Conservation (phyloP, 2,113 vertebrate species). For the Erpornis zantholeuca region DNA sequence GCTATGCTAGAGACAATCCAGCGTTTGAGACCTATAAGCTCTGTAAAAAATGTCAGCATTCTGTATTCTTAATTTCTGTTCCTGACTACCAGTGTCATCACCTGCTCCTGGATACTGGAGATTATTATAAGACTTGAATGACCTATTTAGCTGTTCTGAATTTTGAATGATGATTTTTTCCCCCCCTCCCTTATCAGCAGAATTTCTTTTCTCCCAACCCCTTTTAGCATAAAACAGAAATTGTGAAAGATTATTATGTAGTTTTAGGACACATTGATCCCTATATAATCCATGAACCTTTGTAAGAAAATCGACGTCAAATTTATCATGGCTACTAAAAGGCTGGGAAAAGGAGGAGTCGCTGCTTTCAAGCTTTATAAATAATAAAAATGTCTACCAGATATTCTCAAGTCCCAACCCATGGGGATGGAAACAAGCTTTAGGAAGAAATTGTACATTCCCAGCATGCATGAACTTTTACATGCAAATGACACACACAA, state of each 20-base stretch:
- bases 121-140: slow-evolving; percentile 61
- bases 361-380: background rate
- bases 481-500: background rate
- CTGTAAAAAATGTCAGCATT: background rate
- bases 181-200: background rate
- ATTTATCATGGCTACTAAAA: background rate
- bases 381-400: background rate
- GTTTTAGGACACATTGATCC: background rate
- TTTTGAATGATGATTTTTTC: background rate
- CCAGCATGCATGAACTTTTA: background rate
- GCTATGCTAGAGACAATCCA: background rate
- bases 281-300: background rate
- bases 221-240: background rate
- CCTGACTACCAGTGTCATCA: background rate
- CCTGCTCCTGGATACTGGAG: slow-evolving; percentile 19
- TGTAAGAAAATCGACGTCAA: background rate
- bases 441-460: background rate
- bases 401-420: background rate
- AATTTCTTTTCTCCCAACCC: background rate
- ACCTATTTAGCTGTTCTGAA: slow-evolving; percentile 58
- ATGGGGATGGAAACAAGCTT: background rate
- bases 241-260: background rate
- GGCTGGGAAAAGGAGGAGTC: background rate
- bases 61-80: background rate
- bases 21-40: background rate